Base-by-base conservation (phyloP, 2,888 invertebrate species). In the Drosophila mimica region DNA sequence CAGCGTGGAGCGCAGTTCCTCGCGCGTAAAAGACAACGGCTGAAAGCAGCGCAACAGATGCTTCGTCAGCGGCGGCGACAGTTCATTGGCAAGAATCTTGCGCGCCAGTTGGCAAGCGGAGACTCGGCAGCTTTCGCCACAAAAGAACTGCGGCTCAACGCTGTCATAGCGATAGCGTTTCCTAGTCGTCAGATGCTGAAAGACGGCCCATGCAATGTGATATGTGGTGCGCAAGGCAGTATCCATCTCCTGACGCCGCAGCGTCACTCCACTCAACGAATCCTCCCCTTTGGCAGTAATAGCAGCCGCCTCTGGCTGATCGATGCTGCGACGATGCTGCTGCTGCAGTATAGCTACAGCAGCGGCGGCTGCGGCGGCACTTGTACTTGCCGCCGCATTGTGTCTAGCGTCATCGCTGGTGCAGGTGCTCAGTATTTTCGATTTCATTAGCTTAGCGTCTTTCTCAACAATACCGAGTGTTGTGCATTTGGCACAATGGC, bases 201-300 rank as follows among this genome's bases (percentile, higher is more conserved):
- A 93, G 28, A 93, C 92, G 28, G 92, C 93, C 93, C 93, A 93
- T 60, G 93, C 91, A 46, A 93, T 84, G 74, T 93, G 93, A 79
- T 93, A 93, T 52, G 83, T 90, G 56, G 91, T 82, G 68, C 91
- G 73, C 74, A 87, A 63, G 4, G 77, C 63, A 8, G 83, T 70
- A 13, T 87, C 87, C 53, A 76, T 65, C 15, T 86, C 80, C 33
- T 78, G 89, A 6, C 90, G 83, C 7, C 89, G 71, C 56, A 82
- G 58, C 20, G 70, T 46, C 48, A 63, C 65, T 15, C 51, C 66
- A 34, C 49, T 66, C 2, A 82, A 34, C 33, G 85, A 30, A 25
- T 85, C 85, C 11, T 85, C 82, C 8, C 51, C 61, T 52, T 46
- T 60, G 33, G 49, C 56, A 68, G 51, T 53, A 36, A 38, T 43